phyloP scores from a whole-genome alignment of 2,797 vertebrate species.

The Microctenopoma steveboyesi region DNA sequence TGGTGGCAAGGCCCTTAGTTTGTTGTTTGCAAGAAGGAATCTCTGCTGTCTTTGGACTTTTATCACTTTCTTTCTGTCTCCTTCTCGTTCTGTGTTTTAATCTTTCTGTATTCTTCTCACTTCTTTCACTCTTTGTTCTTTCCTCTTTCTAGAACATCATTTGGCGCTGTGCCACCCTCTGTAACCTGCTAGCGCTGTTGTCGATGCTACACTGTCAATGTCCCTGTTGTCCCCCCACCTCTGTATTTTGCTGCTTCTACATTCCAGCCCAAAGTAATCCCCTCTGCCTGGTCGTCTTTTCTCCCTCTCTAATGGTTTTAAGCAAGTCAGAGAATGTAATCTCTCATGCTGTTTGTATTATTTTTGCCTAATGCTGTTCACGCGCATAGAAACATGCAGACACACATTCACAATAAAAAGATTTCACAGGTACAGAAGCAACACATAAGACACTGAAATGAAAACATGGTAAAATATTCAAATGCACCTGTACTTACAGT shows the following conservation, averaged over 20 bases:
- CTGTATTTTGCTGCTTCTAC: constrained; percentile 63
- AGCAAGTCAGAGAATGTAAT: constrained; percentile 80
- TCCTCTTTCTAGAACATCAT: constrained; percentile 61
- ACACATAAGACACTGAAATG: constrained; percentile 17
- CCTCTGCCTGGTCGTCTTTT: constrained; percentile 62
- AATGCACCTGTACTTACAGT: constrained; percentile 34
- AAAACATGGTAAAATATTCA: constrained; percentile 41
- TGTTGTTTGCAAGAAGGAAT: constrained; percentile 75
- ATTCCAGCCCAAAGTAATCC: constrained; percentile 75
- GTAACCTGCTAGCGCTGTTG: constrained; percentile 66
- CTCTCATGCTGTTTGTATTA: constrained; percentile 78
- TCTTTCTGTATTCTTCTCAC: constrained; percentile 50
- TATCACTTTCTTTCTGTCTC: constrained; percentile 36
- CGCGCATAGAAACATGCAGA: constrained; percentile 33
- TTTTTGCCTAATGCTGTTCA: constrained; percentile 69
- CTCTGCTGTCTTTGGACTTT: constrained; percentile 65
- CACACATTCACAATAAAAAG: constrained; percentile 23
- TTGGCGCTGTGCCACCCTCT: constrained; percentile 57
- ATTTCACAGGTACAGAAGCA: constrained; percentile 22
- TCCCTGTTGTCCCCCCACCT: constrained; percentile 38
- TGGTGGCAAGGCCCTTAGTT: constrained; percentile 71
- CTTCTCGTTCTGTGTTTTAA: constrained; percentile 44
- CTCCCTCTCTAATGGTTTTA: constrained; percentile 72
- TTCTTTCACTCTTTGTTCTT: constrained; percentile 43
- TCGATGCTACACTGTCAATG: constrained; percentile 64